These are phyloP conservation scores for Artibeus lituratus DNA, from an alignment of 2,797 vertebrate species.

Conservation along the genomic window DNA sequence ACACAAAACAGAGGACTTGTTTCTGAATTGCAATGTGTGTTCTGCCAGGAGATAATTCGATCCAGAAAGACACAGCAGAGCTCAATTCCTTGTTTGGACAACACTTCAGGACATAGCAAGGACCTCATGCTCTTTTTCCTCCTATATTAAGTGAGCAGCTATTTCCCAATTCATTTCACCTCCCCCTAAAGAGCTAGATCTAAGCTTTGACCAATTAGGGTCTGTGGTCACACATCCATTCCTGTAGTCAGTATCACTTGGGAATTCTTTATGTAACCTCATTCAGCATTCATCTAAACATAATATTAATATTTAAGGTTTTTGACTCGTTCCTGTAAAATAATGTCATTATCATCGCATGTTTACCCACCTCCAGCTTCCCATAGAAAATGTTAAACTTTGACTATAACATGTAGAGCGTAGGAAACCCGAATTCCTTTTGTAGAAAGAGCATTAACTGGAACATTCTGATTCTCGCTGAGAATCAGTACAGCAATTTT, in stretches of 20 bases:
- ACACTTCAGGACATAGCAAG: background rate
- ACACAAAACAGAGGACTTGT: background rate
- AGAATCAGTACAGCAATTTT: conserved; percentile 68
- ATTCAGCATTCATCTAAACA: conserved; percentile 29
- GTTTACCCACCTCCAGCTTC: conserved; percentile 18
- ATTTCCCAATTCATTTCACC: background rate
- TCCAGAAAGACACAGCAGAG: background rate
- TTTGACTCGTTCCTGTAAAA: conserved; percentile 20
- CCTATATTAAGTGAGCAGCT: background rate
- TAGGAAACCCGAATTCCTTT: conserved; percentile 54
- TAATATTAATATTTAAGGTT: conserved; percentile 34
- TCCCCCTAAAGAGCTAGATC: background rate
- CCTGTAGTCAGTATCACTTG: background rate
- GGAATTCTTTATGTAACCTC: background rate
- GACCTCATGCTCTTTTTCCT: background rate
- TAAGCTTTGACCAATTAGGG: background rate
- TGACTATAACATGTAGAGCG: background rate
- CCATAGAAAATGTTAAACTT: conserved; percentile 34
- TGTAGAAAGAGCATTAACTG: conserved; percentile 38
- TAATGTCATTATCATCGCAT: background rate
- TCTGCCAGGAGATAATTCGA: background rate
- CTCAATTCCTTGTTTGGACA: background rate
- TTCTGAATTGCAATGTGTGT: background rate
- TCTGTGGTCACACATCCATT: background rate
- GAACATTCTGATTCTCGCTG: conserved; percentile 51